These are phyloP conservation scores for Dusona sp. DNA, from an alignment of 2,888 invertebrate genomes.

Conservation along the genomic window DNA sequence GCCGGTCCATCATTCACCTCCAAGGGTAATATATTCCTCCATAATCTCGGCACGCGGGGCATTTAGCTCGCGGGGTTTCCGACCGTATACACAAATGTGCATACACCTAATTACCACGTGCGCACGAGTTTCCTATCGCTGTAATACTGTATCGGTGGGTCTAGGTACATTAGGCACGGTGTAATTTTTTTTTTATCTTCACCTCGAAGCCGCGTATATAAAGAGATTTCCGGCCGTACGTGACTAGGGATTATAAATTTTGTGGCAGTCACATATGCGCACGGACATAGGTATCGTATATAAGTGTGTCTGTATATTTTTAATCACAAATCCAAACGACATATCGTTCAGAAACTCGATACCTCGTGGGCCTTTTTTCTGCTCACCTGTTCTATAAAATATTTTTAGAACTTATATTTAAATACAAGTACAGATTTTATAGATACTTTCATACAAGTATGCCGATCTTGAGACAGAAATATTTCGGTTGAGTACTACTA, in stretches of 20 bases:
- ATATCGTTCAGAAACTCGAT: constrained; percentile 33
- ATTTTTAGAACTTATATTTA: neutral
- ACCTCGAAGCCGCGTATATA: constrained; percentile 14
- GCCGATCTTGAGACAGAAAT: neutral
- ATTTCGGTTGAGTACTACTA: neutral
- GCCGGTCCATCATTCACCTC: constrained; percentile 65
- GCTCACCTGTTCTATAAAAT: constrained; percentile 25
- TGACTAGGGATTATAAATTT: constrained; percentile 63
- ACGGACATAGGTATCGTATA: neutral
- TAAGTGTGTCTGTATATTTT: neutral
- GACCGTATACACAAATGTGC: constrained; percentile 33
- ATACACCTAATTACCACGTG: constrained; percentile 61
- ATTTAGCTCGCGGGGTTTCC: constrained; percentile 20
- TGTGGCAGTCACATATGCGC: neutral
- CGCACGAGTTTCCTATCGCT: constrained; percentile 46
- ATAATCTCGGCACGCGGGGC: constrained; percentile 24
- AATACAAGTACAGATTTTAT: neutral
- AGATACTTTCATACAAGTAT: neutral
- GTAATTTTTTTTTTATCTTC: constrained; percentile 44
- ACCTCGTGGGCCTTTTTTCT: constrained; percentile 18
- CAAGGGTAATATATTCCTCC: constrained; percentile 34
- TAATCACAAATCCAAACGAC: constrained; percentile 21
- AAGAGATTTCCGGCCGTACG: constrained; percentile 42
- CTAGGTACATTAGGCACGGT: constrained; percentile 41
- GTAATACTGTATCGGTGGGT: constrained; percentile 34